Base-by-base conservation (phyloP, 2,888 invertebrate genomes). In the Xylocampa areola region DNA sequence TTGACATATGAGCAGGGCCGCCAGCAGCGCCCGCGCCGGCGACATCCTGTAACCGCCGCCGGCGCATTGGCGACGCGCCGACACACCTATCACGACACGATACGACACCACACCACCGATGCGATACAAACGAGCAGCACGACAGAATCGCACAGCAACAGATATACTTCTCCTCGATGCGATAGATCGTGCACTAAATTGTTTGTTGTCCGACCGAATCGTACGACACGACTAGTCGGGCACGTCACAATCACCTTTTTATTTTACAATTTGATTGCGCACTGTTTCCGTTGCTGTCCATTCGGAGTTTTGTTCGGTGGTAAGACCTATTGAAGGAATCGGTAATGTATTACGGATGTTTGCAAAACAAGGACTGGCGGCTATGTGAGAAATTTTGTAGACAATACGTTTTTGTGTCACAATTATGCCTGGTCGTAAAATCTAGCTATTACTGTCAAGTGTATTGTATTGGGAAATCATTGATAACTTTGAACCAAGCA, bases 11-110 rank as follows among this genome's bases (percentile, higher is more conserved):
- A 93, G 90, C 73, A 94, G 88, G 76, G 81, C 87, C 86, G 92
- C 92, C 77, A 94, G 91, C 85, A 94, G 84, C 87, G 93, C 93
- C 88, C 94, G 89, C 90, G 92, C 89, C 91, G 93, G 92, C 89
- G 92, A 91, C 94, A 94, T 93, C 77, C 84, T 83, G 86, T 86
- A 81, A 77, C 79, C 90, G 88, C 87, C 89, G 89, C 88, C 88
- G 86, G 88, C 90, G 92, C 94, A 94, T 94, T 92, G 91, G 87
- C 89, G 81, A 83, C 86, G 86, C 83, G 73, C 82, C 84, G 76
- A 81, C 73, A 80, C 84, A 82, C 91, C 91, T 87, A 90, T 91
- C 84, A 82, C 91, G 86, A 80, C 81, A 84, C 86, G 58, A 82
- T 74, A 68, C 73, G 54, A 65, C 74, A 57, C 67, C 63, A 63